Base-by-base conservation (phyloP, 2,888 invertebrate species). In the Timandra comae region DNA sequence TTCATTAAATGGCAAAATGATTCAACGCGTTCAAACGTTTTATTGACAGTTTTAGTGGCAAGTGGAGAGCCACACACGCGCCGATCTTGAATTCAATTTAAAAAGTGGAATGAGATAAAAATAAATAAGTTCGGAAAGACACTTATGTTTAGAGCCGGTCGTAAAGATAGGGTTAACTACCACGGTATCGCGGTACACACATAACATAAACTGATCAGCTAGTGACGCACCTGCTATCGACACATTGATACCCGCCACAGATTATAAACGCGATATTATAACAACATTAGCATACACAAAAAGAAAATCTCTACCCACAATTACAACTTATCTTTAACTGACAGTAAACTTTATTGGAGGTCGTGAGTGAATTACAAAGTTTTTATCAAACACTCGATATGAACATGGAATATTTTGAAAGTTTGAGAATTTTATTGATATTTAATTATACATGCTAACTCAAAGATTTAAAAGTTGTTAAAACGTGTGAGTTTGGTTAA, bases 131-230 rank as follows among this genome's bases (percentile, higher is more conserved):
- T 76, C 63, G 63, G 71, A 74, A 70, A 81, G 82, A 85, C 85
- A 81, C 84, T 82, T 81, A 84, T 81, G 85, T 82, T 82, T 82
- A 81, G 82, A 80, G 82, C 57, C 70, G 73, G 58, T 75, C 82
- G 74, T 85, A 85, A 84, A 85, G 84, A 85, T 84, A 82, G 82
- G 82, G 82, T 81, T 81, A 82, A 85, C 82, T 80, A 82, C 75
- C 71, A 73, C 68, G 61, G 77, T 78, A 77, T 75, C 77, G 73
- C 69, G 63, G 74, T 71, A 80, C 80, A 80, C 80, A 81, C 84
- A 80, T 78, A 81, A 74, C 79, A 78, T 81, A 81, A 82, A 81
- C 66, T 76, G 79, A 75, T 63, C 69, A 67, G 70, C 47, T 77
- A 79, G 81, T 63, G 79, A 50, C 56, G 77, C 40, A 57, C 44